A percentile compares a stretch with the other conserved stretches of the same genome.
Conservation (phyloP, 2,888 invertebrate species). For the Dione juno region DNA sequence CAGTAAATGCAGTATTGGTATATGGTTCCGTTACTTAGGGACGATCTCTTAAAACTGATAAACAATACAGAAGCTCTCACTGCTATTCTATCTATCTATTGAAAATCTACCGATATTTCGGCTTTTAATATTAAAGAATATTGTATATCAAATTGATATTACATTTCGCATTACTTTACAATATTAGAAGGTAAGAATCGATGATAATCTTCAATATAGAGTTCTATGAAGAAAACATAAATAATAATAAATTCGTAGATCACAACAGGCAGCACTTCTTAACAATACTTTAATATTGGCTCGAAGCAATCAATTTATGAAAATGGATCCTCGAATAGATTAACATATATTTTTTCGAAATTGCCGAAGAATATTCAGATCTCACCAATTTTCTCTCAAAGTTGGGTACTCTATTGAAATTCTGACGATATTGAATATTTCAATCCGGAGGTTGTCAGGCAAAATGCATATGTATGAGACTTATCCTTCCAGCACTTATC, state of each 20-base stretch:
- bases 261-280: slow-evolving; percentile 26
- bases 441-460: slow-evolving; percentile 57
- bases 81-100: too few species aligned
- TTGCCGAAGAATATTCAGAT: slow-evolving; percentile 77
- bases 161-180: neutral
- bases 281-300: slow-evolving; percentile 70
- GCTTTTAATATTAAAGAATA: too few species aligned
- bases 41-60: too few species aligned
- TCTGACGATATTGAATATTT: slow-evolving; percentile 70
- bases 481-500: slow-evolving; percentile 52
- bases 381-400: slow-evolving; percentile 72
- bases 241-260: slow-evolving; percentile 17
- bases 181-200: too few species aligned
- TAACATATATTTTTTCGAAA: slow-evolving; percentile 75
- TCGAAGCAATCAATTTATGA: slow-evolving; percentile 74
- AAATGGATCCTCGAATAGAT: slow-evolving; percentile 73
- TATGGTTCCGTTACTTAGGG: too few species aligned
- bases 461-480: slow-evolving; percentile 66
- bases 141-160: neutral
- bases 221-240: neutral
- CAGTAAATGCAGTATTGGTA: too few species aligned
- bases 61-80: too few species aligned
- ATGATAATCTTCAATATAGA: too few species aligned
- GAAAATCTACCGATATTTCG: too few species aligned
- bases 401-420: slow-evolving; percentile 72